Evolutionary conservation across 2,797 vertebrate genomes (phyloP).

Genomic region (Sebastes iracundus): DNA sequence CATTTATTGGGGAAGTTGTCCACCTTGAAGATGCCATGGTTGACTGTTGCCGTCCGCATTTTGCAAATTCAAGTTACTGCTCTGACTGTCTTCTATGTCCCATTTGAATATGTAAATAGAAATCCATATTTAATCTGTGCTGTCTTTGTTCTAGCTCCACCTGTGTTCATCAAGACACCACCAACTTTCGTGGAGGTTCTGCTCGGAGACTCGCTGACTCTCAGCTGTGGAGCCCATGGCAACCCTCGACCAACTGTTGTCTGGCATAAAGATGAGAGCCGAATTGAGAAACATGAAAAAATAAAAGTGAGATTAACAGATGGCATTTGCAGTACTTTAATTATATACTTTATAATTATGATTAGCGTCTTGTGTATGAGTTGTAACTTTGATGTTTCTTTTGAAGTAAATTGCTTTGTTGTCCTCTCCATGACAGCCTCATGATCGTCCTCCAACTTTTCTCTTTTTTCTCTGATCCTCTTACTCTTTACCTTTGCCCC

Average conservation of each 20-base stretch:
- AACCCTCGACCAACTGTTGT: constrained; percentile 90
- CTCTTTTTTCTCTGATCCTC: constrained; percentile 23
- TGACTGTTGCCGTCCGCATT: not conserved
- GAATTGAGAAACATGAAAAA: constrained; percentile 80
- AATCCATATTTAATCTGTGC: not conserved
- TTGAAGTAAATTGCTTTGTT: constrained; percentile 32
- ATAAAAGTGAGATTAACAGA: constrained; percentile 85
- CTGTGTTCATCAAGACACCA: constrained; percentile 90
- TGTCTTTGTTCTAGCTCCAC: constrained; percentile 85
- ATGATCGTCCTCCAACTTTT: constrained; percentile 5
- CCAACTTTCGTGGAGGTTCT: constrained; percentile 89
- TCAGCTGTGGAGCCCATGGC: constrained; percentile 90
- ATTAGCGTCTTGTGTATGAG: constrained; percentile 28
- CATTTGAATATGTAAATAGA: constrained; percentile 7
- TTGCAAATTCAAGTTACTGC: not conserved
- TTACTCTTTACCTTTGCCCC: not conserved
- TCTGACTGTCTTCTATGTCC: not conserved
- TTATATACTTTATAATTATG: constrained; percentile 41
- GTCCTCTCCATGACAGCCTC: constrained; percentile 3
- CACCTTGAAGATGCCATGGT: not conserved
- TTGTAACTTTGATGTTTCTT: constrained; percentile 35
- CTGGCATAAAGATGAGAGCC: constrained; percentile 89
- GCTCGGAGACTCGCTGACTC: constrained; percentile 85
- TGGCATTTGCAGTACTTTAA: constrained; percentile 44
- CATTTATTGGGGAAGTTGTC: not conserved